phyloP scores from a whole-genome alignment of 2,888 invertebrate genomes.

The Petrophora chlorosata region DNA sequence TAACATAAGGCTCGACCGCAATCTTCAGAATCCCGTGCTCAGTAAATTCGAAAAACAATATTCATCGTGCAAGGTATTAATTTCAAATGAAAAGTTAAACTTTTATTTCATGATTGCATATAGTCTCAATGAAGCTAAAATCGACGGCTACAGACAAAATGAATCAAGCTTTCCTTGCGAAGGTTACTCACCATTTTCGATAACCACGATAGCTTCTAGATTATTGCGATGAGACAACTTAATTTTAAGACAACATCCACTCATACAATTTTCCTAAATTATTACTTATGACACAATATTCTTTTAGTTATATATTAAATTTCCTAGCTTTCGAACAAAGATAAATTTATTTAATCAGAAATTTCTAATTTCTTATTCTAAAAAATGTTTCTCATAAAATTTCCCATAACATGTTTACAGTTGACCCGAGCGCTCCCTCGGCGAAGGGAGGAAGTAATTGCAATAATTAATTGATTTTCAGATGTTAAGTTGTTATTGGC shows the following conservation, averaged over 20 bases:
- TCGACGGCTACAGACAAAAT: neutral
- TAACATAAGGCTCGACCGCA: slow-evolving; percentile 14
- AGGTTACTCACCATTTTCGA: neutral
- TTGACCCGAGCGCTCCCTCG: slow-evolving; percentile 6
- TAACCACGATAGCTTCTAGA: neutral
- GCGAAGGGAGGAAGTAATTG: slow-evolving; percentile 47
- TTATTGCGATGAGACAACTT: neutral
- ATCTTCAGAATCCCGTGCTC: slow-evolving; percentile 23
- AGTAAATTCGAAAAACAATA: slow-evolving; percentile 25
- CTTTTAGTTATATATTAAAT: too few species aligned
- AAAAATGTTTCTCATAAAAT: too few species aligned
- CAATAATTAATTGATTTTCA: slow-evolving; percentile 66
- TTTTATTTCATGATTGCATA: neutral
- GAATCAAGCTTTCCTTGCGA: neutral
- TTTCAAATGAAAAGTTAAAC: slow-evolving; percentile 23
- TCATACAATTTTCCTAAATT: too few species aligned
- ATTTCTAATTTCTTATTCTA: too few species aligned
- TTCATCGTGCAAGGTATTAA: slow-evolving; percentile 32
- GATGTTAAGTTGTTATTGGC: slow-evolving; percentile 60
- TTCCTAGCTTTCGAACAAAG: too few species aligned
- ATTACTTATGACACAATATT: too few species aligned
- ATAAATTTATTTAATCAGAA: too few species aligned
- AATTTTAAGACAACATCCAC: too few species aligned
- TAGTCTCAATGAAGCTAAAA: neutral
- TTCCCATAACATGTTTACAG: neutral